A percentile compares a stretch with the other conserved stretches of the same genome.
phyloP scores from a whole-genome alignment of 2,113 vertebrate genomes.

The Vanacampus margaritifer region DNA sequence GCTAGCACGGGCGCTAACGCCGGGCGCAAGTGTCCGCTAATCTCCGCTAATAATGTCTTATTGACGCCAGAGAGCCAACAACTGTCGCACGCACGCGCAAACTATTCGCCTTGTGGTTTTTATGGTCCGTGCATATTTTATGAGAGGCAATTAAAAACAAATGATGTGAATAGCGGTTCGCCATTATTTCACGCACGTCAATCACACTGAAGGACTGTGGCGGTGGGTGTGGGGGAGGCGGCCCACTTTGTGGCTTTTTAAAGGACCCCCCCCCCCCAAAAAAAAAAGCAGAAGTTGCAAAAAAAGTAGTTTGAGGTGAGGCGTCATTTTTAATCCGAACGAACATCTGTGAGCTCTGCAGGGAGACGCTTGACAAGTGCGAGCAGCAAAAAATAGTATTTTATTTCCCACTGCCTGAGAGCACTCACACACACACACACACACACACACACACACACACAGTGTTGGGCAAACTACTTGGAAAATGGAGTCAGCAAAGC shows the following conservation, averaged over 20 bases:
- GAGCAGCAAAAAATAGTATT: slow-evolving; percentile 38
- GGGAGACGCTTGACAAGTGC: slow-evolving; percentile 47
- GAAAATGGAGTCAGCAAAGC: no score
- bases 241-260: neutral
- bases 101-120: neutral
- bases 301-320: neutral
- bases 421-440: neutral
- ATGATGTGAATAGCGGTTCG: neutral
- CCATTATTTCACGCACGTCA: neutral
- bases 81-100: neutral
- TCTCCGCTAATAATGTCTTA: slow-evolving; percentile 11
- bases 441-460: neutral
- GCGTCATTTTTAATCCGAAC: slow-evolving; percentile 54
- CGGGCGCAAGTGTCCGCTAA: slow-evolving; percentile 21
- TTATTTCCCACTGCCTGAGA: slow-evolving; percentile 6
- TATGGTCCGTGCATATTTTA: neutral
- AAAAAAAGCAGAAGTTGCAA: neutral
- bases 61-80: neutral
- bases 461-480: no score
- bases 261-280: no score
- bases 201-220: neutral
- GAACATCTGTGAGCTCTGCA: slow-evolving; percentile 49
- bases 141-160: slow-evolving; percentile 3
- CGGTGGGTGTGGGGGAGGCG: neutral
- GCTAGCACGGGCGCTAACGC: slow-evolving; percentile 6